phyloP scores from a whole-genome alignment of 2,888 invertebrate genomes.

The Chrysotoxum bicinctum region DNA sequence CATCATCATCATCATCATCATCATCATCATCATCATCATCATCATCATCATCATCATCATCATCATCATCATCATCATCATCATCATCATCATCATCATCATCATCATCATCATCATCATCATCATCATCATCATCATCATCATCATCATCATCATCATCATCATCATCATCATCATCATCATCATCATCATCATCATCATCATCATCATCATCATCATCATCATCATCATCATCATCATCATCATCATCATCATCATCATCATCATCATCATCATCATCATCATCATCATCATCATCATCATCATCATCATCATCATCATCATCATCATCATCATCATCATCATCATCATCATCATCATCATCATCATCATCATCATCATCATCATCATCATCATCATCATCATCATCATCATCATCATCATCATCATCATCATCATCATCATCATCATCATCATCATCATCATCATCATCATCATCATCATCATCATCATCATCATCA shows the following conservation, averaged over 20 bases:
- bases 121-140: neutral
- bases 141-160: neutral
- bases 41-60: neutral
- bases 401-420: neutral
- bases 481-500: neutral
- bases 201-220: neutral
- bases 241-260: neutral
- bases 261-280: too few species aligned
- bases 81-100: neutral
- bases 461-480: neutral
- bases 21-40: neutral
- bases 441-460: neutral
- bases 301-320: too few species aligned
- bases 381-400: neutral
- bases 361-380: too few species aligned
- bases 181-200: neutral
- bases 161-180: neutral
- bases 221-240: neutral
- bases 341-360: too few species aligned
- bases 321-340: too few species aligned
- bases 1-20: neutral
- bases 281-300: too few species aligned
- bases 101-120: neutral
- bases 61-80: neutral
- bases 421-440: neutral